phyloP scores from a whole-genome alignment of 37 sponge, comb jelly and placozoan genomes.

The Spongilla lacustris region DNA sequence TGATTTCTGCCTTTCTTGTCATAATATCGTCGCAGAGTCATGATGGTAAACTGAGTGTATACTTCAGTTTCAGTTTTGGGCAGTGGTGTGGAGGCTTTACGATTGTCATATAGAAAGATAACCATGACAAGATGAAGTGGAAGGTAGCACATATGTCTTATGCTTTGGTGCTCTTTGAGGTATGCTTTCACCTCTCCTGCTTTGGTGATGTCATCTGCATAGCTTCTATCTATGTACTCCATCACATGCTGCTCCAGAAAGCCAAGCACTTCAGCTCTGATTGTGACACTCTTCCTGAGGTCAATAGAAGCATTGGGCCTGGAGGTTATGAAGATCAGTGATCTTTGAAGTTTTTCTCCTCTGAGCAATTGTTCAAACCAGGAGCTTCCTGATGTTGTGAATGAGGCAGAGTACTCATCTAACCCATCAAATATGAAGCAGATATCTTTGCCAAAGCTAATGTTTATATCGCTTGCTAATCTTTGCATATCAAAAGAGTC shows the following conservation, averaged over 20 bases:
- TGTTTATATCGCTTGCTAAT: not conserved
- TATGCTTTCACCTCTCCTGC: not conserved
- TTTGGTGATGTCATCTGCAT: not conserved
- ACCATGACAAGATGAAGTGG: constrained; percentile 38
- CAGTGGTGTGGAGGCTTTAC: not conserved
- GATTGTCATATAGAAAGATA: not conserved
- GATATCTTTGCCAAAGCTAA: not conserved
- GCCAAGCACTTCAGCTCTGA: constrained; percentile 28
- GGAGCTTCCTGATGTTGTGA: not conserved
- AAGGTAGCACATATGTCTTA: constrained; percentile 39
- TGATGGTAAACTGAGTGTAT: not conserved
- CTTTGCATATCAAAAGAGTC: not conserved
- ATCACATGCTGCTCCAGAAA: constrained; percentile 6
- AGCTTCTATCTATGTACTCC: constrained; percentile 5
- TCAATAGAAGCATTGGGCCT: constrained; percentile 20
- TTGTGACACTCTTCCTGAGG: not conserved
- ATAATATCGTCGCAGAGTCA: not conserved
- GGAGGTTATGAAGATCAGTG: constrained; percentile 19
- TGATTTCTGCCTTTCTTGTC: not conserved
- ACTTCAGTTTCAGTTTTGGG: constrained; percentile 39
- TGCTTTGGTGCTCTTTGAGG: not conserved
- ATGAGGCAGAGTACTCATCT: constrained; percentile 10
- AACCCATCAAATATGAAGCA: constrained; percentile 34
- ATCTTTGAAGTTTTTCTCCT: not conserved
- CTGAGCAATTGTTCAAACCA: not conserved